These are phyloP conservation scores for Callosobruchus maculatus DNA, from an alignment of 2,888 invertebrate species.

Conservation along the genomic window DNA sequence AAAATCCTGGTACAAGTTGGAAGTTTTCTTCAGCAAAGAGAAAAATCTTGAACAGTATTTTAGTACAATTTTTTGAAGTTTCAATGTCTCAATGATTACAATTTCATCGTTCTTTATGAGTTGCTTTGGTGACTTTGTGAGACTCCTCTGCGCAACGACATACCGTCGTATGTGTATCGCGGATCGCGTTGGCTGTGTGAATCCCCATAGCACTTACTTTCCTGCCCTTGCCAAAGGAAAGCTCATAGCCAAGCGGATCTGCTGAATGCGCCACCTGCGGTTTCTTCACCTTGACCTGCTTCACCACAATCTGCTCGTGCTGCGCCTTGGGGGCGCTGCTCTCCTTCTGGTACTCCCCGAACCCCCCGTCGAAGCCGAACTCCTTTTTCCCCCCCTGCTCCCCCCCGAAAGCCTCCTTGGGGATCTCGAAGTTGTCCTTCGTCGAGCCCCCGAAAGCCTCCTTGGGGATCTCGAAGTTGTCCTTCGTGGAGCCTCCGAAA, in stretches of 20 bases:
- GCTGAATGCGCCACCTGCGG: background rate
- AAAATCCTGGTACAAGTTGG: no score
- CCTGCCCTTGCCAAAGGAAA: background rate
- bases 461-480: background rate
- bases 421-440: background rate
- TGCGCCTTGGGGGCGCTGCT: background rate
- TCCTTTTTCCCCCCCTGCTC: background rate
- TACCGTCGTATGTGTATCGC: no score
- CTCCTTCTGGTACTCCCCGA: background rate
- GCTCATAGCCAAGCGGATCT: background rate
- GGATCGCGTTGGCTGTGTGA: no score
- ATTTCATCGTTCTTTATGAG: no score
- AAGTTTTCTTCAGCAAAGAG: no score
- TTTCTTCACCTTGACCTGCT: background rate
- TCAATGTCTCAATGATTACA: no score
- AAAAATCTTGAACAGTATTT: no score
- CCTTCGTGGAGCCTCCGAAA: background rate
- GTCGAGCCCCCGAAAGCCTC: background rate
- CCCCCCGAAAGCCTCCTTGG: background rate
- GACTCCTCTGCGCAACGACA: no score
- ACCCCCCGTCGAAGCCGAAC: background rate
- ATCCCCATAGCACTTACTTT: background rate
- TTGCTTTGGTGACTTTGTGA: no score
- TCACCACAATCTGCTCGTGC: background rate
- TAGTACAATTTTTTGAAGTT: no score